phyloP scores from a whole-genome alignment of 1,140 invertebrate genomes.

The Pseudomyrmex concolor region DNA sequence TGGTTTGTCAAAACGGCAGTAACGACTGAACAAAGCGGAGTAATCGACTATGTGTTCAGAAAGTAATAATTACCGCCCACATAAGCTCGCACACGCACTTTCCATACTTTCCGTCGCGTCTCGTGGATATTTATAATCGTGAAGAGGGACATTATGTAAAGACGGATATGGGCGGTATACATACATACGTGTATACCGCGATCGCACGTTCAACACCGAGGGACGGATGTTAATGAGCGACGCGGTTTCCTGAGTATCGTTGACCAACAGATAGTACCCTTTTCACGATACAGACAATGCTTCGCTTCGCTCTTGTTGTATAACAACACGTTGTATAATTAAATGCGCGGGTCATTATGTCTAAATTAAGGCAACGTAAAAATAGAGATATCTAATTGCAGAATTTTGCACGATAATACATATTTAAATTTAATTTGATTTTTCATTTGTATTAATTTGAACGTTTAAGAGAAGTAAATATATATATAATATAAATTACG shows the following conservation, averaged over 20 bases:
- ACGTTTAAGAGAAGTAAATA: too few relatives aligned
- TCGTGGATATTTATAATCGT: conserved; percentile 46
- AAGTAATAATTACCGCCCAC: conserved; percentile 27
- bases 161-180: conserved; percentile 29
- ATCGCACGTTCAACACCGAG: conserved; percentile 10
- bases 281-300: not conserved
- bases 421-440: too few relatives aligned
- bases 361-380: not conserved
- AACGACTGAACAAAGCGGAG: conserved; percentile 20
- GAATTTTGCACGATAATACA: too few relatives aligned
- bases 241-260: conserved; percentile 42
- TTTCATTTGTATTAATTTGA: too few relatives aligned
- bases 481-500: too few relatives aligned
- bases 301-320: conserved; percentile 16
- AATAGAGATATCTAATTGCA: not conserved
- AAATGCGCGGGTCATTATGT: not conserved
- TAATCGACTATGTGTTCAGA: conserved; percentile 3
- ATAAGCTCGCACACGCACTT: conserved; percentile 6
- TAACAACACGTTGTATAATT: conserved; percentile 14
- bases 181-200: not conserved
- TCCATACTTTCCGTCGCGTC: conserved; percentile 29
- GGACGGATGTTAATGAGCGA: conserved; percentile 50
- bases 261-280: conserved; percentile 25
- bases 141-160: conserved; percentile 55
- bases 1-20: not conserved